phyloP scores from a whole-genome alignment of 2,113 vertebrate species.

The Uria lomvia region DNA sequence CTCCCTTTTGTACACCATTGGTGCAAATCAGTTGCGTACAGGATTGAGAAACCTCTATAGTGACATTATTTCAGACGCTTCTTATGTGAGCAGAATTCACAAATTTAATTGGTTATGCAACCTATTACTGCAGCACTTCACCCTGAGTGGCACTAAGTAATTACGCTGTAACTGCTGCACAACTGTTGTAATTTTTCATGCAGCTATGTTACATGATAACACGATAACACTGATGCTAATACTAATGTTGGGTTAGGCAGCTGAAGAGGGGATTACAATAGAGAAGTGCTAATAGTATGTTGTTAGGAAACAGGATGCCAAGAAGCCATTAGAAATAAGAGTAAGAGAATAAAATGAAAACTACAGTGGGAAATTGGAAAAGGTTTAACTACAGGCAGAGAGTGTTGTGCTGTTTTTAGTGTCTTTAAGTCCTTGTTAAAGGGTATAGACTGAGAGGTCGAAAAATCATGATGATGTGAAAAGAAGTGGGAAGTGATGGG shows the following conservation, averaged over 20 bases:
- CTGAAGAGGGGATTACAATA: conserved; percentile 29
- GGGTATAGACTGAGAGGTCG: conserved; percentile 7
- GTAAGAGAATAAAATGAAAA: neutral
- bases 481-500: conserved; percentile 43
- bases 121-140: conserved; percentile 4
- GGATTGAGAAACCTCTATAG: neutral
- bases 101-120: conserved; percentile 21
- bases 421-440: neutral
- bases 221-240: conserved; percentile 18
- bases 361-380: neutral
- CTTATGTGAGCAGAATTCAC: conserved; percentile 18
- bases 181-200: conserved; percentile 51
- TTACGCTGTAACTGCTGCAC: conserved; percentile 16
- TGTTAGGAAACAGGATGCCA: conserved; percentile 21
- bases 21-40: neutral
- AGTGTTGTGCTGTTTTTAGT: neutral
- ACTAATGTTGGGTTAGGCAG: conserved; percentile 12
- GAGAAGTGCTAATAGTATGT: neutral
- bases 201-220: conserved; percentile 38
- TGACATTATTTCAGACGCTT: neutral
- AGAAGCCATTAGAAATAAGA: neutral
- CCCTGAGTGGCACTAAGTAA: conserved; percentile 37
- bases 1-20: neutral
- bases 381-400: neutral
- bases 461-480: conserved; percentile 22